Evolutionary conservation across 2,888 invertebrate genomes (phyloP).

Genomic region (Melitaea athalia): DNA sequence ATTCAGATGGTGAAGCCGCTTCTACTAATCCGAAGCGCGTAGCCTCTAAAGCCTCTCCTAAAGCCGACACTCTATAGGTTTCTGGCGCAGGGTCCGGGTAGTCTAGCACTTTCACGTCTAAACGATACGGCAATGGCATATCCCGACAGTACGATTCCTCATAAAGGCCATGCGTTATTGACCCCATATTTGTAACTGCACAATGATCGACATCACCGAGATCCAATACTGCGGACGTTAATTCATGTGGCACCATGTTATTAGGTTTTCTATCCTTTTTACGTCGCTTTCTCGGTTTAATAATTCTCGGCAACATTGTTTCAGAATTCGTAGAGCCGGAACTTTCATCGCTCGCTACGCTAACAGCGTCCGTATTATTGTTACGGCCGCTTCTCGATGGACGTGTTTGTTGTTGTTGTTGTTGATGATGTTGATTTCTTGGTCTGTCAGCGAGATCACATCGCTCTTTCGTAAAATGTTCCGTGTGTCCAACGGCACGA

Average conservation of each 20-base stretch:
- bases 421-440: slow-evolving; percentile 55
- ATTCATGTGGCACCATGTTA: slow-evolving; percentile 75
- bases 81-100: slow-evolving; percentile 69
- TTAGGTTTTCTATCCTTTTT: slow-evolving; percentile 93
- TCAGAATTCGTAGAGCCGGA: slow-evolving; percentile 85
- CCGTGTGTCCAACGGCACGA: slow-evolving; percentile 60
- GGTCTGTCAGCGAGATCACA: slow-evolving; percentile 69
- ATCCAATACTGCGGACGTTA: slow-evolving; percentile 65
- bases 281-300: slow-evolving; percentile 93
- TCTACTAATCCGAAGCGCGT: slow-evolving; percentile 72
- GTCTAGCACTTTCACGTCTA: slow-evolving; percentile 72
- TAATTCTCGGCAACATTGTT: slow-evolving; percentile 92
- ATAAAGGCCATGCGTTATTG: slow-evolving; percentile 65
- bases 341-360: slow-evolving; percentile 90
- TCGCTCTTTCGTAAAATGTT: slow-evolving; percentile 62
- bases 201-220: slow-evolving; percentile 75
- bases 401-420: slow-evolving; percentile 72
- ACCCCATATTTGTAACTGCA: slow-evolving; percentile 63
- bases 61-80: slow-evolving; percentile 76
- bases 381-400: slow-evolving; percentile 71
- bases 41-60: slow-evolving; percentile 78
- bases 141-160: slow-evolving; percentile 78
- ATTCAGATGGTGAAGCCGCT: slow-evolving; percentile 73
- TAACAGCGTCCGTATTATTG: slow-evolving; percentile 86
- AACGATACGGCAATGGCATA: slow-evolving; percentile 75